phyloP scores from a whole-genome alignment of 2,797 vertebrate species.

The Bryconaethiops microstoma region DNA sequence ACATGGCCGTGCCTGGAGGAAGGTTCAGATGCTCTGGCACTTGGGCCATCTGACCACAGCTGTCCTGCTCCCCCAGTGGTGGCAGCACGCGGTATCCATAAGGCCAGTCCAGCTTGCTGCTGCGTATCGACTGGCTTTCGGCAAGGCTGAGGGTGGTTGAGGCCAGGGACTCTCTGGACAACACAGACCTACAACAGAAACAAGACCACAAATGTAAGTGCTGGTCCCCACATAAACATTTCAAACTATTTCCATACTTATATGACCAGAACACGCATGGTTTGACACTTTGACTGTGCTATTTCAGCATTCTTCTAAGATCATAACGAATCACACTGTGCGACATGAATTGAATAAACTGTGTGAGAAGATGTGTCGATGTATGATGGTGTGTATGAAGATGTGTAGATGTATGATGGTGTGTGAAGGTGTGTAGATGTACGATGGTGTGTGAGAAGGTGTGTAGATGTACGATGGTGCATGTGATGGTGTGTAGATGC shows the following conservation, averaged over 20 bases:
- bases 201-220: constrained; percentile 21
- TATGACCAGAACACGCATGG: constrained; percentile 9
- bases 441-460: too few relatives aligned
- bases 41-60: constrained; percentile 76
- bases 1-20: constrained; percentile 76
- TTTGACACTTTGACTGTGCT: not conserved
- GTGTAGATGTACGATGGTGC: too few relatives aligned
- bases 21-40: constrained; percentile 75
- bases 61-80: constrained; percentile 73
- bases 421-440: too few relatives aligned
- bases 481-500: too few relatives aligned
- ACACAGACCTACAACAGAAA: constrained; percentile 82
- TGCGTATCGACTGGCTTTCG: constrained; percentile 85
- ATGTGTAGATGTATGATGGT: too few relatives aligned
- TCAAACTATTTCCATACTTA: not conserved
- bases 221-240: not conserved
- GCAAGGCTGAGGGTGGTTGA: constrained; percentile 86
- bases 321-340: too few relatives aligned
- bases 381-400: too few relatives aligned
- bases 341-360: too few relatives aligned
- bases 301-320: too few relatives aligned
- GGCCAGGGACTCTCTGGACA: constrained; percentile 85
- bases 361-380: too few relatives aligned
- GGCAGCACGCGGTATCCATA: constrained; percentile 83
- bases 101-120: constrained; percentile 87